Base-by-base conservation (phyloP, 2,888 invertebrate genomes). In the Plebejus anna region DNA sequence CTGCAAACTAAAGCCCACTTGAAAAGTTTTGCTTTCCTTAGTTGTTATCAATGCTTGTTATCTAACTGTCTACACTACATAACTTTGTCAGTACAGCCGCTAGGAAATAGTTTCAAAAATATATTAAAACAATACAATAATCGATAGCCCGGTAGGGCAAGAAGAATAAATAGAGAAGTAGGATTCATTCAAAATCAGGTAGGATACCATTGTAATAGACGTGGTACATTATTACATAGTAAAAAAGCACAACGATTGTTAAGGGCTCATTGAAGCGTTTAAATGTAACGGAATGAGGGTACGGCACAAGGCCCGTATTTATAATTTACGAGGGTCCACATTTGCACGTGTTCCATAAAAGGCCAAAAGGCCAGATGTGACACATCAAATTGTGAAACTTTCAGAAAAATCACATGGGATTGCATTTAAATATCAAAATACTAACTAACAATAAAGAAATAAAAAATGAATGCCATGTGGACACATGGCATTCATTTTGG, bases 241-340 rank as follows among this genome's bases (percentile, higher is more conserved):
- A 61, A 61, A 61, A 61, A 66, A 66, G 66, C 32, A 36, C 36
- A 66, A 13, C 32, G 28, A 66, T 66, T 66, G 66, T 66, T 28
- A 13, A 13, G 32, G 32, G 32, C 22, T 66, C 66, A 66, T 66
- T 66, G 66, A 66, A 66, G 32, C 66, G 32, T 36, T 66, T 4
- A 66, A 66, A 32, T 66, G 66, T 36, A 66, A 32, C 16, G 66
- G 66, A 66, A 66, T 66, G 16, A 66, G 32, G 66, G 66, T 66
- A 66, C 66, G 32, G 66, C 66, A 66, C 66, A 66, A 66, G 66
- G 13, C 66, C 66, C 66, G 66, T 66, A 66, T 66, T 66, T 66
- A 36, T 66, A 32, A 32, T 66, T 66, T 36, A 66, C 66, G 66
- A 66, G 66, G 66, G 66, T 32, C 66, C 32, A 66, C 66, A 66